These are phyloP conservation scores for Passer montanus DNA, from an alignment of 2,113 vertebrate genomes.

Conservation along the genomic window DNA sequence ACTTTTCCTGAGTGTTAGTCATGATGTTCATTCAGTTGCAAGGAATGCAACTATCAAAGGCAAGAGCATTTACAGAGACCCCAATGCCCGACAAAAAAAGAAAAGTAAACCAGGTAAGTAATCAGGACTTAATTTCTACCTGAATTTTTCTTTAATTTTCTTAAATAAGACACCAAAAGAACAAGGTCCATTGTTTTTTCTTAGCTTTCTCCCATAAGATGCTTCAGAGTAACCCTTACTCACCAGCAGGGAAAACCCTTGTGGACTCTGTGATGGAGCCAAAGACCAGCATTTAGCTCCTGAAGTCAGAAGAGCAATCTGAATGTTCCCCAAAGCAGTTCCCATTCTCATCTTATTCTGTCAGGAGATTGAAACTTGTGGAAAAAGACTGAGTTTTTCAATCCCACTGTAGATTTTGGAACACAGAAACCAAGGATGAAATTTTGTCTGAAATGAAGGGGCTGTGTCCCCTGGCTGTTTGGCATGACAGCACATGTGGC, in stretches of 20 bases:
- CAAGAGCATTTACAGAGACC: neutral
- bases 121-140: neutral
- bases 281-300: neutral
- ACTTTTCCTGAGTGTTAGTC: fast-evolving
- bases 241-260: neutral
- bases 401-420: neutral
- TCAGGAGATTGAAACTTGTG: neutral
- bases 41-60: neutral
- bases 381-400: neutral
- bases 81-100: neutral
- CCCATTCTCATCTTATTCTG: neutral
- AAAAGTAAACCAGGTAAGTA: neutral
- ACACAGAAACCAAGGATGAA: neutral
- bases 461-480: fast-evolving
- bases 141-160: neutral
- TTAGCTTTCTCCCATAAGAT: neutral
- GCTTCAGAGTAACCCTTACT: neutral
- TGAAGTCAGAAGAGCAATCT: neutral
- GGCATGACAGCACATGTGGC: fast-evolving
- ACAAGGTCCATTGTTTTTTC: neutral
- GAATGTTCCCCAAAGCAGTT: neutral
- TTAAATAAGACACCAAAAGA: neutral
- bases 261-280: neutral
- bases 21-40: neutral
- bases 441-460: neutral